phyloP scores from a whole-genome alignment of 2,113 vertebrate genomes.

The Poeciliopsis turrubarensis region DNA sequence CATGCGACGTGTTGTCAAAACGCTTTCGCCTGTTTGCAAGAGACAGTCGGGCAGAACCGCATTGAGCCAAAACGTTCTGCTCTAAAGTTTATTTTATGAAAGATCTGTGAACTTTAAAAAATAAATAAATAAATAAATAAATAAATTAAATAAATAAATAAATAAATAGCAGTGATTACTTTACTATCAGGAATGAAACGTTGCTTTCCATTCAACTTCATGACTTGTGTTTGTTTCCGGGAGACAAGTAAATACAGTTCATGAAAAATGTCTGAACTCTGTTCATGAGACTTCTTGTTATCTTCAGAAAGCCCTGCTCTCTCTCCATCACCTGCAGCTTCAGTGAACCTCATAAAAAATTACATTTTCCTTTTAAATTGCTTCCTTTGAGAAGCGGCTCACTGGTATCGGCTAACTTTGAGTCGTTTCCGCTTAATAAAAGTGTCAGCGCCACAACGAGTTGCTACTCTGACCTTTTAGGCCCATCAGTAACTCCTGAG shows the following conservation, averaged over 20 bases:
- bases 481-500: not conserved
- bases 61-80: not conserved
- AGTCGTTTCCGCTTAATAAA: not conserved
- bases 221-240: not conserved
- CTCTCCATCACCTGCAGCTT: not conserved
- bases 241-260: not conserved
- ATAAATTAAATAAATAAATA: too few relatives aligned
- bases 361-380: not conserved
- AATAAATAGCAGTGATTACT: not conserved
- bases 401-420: not conserved
- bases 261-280: too few relatives aligned
- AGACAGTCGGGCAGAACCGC: too few relatives aligned
- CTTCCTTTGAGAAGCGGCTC: not conserved
- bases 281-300: not conserved
- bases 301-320: not conserved
- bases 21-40: not conserved
- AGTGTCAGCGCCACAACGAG: not conserved
- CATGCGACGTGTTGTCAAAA: not conserved
- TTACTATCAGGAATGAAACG: not conserved
- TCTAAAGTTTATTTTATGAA: not conserved
- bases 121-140: too few relatives aligned
- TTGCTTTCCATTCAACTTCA: too few relatives aligned
- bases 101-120: not conserved
- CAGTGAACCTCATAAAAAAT: not conserved
- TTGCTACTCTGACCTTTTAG: not conserved